Evolutionary conservation across 2,888 invertebrate genomes (phyloP), one percentile per base, ranked within the genome.

Genomic region (Matsumyia berberina): DNA sequence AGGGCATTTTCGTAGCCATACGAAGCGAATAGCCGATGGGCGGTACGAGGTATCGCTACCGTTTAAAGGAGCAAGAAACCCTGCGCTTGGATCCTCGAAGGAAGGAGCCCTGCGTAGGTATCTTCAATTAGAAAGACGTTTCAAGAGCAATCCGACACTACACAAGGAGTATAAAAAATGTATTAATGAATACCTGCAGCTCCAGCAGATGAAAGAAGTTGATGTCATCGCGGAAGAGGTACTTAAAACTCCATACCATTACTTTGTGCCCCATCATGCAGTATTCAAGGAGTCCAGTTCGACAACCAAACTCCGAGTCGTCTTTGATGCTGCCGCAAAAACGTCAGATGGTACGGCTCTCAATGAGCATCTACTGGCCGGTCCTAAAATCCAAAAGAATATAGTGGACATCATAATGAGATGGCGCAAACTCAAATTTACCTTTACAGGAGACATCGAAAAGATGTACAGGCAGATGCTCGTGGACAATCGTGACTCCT

Each of bases 381-480:
- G 66, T 2, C 44, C 74, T 9, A 53, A 44, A n/a, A 31, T 12
- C 2, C 49, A 33, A 19, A 53, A 37, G 8, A 35, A 35, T n/a
- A 57, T 44, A 5, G 44, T 53, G 0, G 39, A 53, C 4, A 37
- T 60, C 1, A 17, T 77, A 3, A 1, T 49, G 8, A 29, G 15
- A 12, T 77, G 77, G 60, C 60, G 67, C 31, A 37, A 4, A 5
- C 11, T 33, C n/a, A 39, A 55, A 58, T 19, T 15, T 29, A 60
- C 35, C 0, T 77, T 77, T 15, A 15, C 53, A 15, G 58, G 53
- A 1, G 76, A 67, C n/a, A 60, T 77, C 0, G 55, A 64, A 12
- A 67, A 35, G n/a, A 76, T 76, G 29, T 53, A 51, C 9, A 1
- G 67, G 12, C 69, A 69, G n/a, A 53, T 77, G 0, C 15, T 24